Evolutionary conservation across 2,888 invertebrate genomes (phyloP).

Genomic region (Mystacides longicornis): DNA sequence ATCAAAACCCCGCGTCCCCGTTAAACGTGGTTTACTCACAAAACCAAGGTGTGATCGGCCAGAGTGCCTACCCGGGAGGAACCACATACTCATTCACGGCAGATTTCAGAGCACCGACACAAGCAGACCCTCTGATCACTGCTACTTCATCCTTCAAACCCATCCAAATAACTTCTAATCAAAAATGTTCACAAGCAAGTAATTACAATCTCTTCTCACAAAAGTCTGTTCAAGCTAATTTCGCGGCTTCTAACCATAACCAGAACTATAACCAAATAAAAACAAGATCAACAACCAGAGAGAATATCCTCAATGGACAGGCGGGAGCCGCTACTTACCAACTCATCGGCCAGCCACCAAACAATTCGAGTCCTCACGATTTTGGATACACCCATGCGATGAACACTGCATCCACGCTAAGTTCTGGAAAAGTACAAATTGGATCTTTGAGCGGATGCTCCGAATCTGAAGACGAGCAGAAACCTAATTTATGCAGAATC

Average conservation of each 20-base stretch:
- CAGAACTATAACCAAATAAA: slow-evolving; percentile 33
- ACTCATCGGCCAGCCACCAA: slow-evolving; percentile 33
- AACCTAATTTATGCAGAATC: slow-evolving; percentile 86
- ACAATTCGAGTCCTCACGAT: slow-evolving; percentile 36
- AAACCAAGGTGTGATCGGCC: slow-evolving; percentile 55
- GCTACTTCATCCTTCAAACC: slow-evolving; percentile 52
- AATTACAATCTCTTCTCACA: slow-evolving; percentile 31
- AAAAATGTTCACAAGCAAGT: slow-evolving; percentile 34
- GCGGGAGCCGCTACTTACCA: slow-evolving; percentile 28
- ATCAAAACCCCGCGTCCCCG: slow-evolving; percentile 55
- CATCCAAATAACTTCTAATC: slow-evolving; percentile 41
- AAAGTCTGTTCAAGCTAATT: slow-evolving; percentile 37
- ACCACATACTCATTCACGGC: slow-evolving; percentile 80
- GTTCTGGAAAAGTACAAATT: slow-evolving; percentile 33
- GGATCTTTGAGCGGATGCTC: slow-evolving; percentile 48
- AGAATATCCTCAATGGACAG: slow-evolving; percentile 36
- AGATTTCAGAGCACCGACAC: slow-evolving; percentile 63
- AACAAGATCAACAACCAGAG: slow-evolving; percentile 43
- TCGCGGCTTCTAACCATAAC: slow-evolving; percentile 25
- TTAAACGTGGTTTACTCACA: slow-evolving; percentile 60
- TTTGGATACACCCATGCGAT: slow-evolving; percentile 35
- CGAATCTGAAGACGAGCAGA: slow-evolving; percentile 59
- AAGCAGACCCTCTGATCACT: slow-evolving; percentile 49
- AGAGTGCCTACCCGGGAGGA: slow-evolving; percentile 56
- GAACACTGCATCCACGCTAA: slow-evolving; percentile 12